Base-by-base conservation (phyloP, 2,113 vertebrate species). In the Steatornis caripensis region DNA sequence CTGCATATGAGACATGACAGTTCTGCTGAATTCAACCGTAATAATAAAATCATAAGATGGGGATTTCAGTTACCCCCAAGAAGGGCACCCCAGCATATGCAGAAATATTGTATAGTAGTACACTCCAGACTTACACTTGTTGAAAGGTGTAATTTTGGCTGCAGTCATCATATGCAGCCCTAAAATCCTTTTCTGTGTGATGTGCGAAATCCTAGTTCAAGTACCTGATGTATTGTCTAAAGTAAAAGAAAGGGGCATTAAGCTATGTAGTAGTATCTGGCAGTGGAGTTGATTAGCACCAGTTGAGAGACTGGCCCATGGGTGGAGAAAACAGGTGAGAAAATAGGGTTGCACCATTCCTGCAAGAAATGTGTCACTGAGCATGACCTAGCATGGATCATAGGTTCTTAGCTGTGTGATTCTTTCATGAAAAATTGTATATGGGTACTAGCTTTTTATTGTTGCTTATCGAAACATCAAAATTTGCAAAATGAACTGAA, bases 211-310 rank as follows among this genome's bases (percentile, higher is more conserved):
- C 15, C 43, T 41, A 62, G 41, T 41, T 62, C 29, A 17, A 69
- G 36, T 26, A 29, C 23, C 23, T 70, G 46, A 7, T 6, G 20
- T n/a, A 4, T 3, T 34, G 4, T 26, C 41, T 11, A 14, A 64
- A 54, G 36, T 30, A 12, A 82, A 57, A 27, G 36, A 10, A 68
- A 84, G 26, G 41, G 43, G 62, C 29, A 10, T 3, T 3, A 68
- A 58, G 48, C 22, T 48, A 0, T 17, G 0, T 4, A 5, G 23
- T 4, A 37, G 32, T 7, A 10, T 19, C 20, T 37, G 51, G 16
- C 37, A 46, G 37, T 24, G 65, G 82, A 83, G 27, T 29, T 68
- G 43, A 30, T 61, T 1, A 68, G 53, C 61, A 51, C n/a, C 26
- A 29, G 26, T 22, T 69, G 48, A 62, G 49, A 80, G 51, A 57